Percentiles rank a stretch among this genome's conserved stretches.
Conservation (phyloP, 2,113 vertebrate species). For the Fregetta grallaria region DNA sequence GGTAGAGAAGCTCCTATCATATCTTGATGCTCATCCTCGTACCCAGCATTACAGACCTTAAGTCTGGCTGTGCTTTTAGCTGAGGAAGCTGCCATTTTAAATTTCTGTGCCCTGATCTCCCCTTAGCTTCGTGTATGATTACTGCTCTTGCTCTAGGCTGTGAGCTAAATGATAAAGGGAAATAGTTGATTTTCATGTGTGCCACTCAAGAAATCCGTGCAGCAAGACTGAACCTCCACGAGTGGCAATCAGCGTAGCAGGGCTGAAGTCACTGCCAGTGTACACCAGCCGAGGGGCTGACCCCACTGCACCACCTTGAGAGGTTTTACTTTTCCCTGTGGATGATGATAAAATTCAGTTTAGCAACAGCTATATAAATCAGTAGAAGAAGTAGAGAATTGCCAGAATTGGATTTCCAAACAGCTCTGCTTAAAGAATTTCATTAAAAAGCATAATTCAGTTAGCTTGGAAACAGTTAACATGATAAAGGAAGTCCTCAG, state of each 20-base stretch:
- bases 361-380: neutral
- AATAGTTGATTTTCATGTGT: neutral
- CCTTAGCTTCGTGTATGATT: neutral
- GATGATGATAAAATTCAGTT: neutral
- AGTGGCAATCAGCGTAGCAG: neutral
- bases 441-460: neutral
- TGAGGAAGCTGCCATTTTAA: neutral
- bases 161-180: neutral
- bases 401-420: neutral
- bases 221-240: neutral
- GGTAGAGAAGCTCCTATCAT: neutral
- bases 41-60: neutral
- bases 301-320: neutral
- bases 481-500: neutral
- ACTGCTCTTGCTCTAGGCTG: neutral
- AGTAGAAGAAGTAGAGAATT: neutral
- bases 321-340: neutral
- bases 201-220: neutral
- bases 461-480: slow-evolving; percentile 19
- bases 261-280: neutral
- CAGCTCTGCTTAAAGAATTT: neutral
- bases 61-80: neutral
- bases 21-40: rapidly evolving
- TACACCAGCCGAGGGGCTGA: neutral
- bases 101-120: neutral